Conservation (phyloP, 2,888 invertebrate genomes). For the Epinotia bilunana region DNA sequence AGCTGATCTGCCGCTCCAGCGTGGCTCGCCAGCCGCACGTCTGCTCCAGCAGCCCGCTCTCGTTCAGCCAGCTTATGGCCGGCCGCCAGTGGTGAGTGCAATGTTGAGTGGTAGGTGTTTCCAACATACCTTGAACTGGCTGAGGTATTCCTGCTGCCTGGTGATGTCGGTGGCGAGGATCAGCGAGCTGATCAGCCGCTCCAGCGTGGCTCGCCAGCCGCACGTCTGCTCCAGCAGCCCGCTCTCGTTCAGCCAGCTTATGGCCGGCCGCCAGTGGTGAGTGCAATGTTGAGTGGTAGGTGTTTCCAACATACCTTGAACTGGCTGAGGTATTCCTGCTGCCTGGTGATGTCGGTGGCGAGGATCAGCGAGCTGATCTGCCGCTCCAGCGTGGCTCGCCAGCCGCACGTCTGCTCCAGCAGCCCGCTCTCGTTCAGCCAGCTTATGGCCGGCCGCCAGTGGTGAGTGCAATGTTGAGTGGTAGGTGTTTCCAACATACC, state of each 20-base stretch:
- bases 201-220: conserved; percentile 83
- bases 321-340: conserved; percentile 91
- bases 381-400: conserved; percentile 85
- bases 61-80: conserved; percentile 92
- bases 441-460: conserved; percentile 94
- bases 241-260: conserved; percentile 92
- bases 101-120: not conserved
- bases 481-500: conserved; percentile 75
- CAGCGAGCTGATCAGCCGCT: conserved; percentile 89
- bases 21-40: conserved; percentile 82
- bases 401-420: conserved; percentile 86
- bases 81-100: conserved; percentile 91
- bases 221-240: conserved; percentile 89
- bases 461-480: conserved; percentile 81
- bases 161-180: conserved; percentile 97
- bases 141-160: conserved; percentile 92
- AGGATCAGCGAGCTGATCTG: conserved; percentile 93
- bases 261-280: conserved; percentile 95
- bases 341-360: conserved; percentile 95
- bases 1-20: conserved; percentile 89
- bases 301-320: conserved; percentile 86
- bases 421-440: conserved; percentile 92
- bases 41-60: conserved; percentile 91
- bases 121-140: conserved; percentile 88
- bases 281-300: not conserved